Conservation (phyloP, 2,888 invertebrate species). For the Uropetala carovei region DNA sequence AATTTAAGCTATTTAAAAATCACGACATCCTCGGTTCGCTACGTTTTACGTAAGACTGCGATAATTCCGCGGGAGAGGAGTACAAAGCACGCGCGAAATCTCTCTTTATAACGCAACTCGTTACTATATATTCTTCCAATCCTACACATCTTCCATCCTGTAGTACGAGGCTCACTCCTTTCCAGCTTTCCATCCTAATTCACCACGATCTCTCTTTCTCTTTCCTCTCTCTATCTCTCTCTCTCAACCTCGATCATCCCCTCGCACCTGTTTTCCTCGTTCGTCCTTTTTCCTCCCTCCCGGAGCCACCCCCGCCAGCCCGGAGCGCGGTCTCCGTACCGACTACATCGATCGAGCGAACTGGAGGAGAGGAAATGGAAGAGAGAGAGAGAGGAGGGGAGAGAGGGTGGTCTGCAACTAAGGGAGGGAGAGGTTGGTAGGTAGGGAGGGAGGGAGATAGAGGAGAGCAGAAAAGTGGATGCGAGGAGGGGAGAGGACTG, state of each 20-base stretch:
- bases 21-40: too few relatives aligned
- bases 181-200: too few relatives aligned
- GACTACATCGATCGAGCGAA: conserved; percentile 31
- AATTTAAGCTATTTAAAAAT: too few relatives aligned
- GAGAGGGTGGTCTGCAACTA: too few relatives aligned
- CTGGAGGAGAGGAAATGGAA: background rate
- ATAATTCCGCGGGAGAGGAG: too few relatives aligned
- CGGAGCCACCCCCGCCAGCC: background rate
- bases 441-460: background rate
- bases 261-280: background rate
- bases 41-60: too few relatives aligned
- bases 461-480: background rate
- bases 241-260: background rate
- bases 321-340: conserved; percentile 6
- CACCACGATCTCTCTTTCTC: background rate
- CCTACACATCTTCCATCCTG: too few relatives aligned
- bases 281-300: background rate
- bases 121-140: too few relatives aligned
- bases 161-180: too few relatives aligned
- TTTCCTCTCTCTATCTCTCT: background rate
- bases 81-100: too few relatives aligned
- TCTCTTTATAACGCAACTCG: too few relatives aligned
- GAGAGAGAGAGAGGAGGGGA: too few relatives aligned
- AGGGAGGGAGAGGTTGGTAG: background rate
- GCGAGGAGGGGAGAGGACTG: background rate